Evolutionary conservation across 2,797 vertebrate species (phyloP), one percentile per base, ranked within the genome.

Genomic region (Lagorchestes hirsutus): DNA sequence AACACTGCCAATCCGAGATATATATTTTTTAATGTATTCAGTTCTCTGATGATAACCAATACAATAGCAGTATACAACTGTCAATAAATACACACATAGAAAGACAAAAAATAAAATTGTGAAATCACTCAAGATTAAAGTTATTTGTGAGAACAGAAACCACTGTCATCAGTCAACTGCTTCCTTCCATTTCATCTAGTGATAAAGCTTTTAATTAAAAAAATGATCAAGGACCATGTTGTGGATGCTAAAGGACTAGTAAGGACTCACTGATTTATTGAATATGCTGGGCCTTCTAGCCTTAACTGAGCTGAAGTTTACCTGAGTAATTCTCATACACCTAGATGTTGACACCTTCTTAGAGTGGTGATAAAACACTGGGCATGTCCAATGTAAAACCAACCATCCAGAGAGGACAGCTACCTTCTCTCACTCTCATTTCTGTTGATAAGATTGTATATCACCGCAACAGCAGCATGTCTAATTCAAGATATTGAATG

Each of bases 211-310:
- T 96, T 94, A 93, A 87, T 95, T 95, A 92, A 96, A 95, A 18
- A 95, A 34, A 50, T 95, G 92, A 91, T 67, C 31, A 59, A 96
- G 67, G 50, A 97, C n/a, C 54, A 90, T 67, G 92, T 22, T 92
- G 56, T 59, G 94, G 90, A 96, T 96, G 57, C 55, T 97, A 91
- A 96, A 93, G 50, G 13, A 92, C 93, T 74, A 4, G 92, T 74
- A 94, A 93, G 92, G 56, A 82, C 93, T 95, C 90, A 40, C 13
- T 97, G 95, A 98, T 98, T 97, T 97, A 95, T 94, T 93, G 96
- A 90, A 95, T 95, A 57, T 82, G n/a, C 87, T 55, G 94, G 91
- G 28, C 4, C 82, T 97, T 50, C 22, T 91, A 74, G 46, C 87
- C 91, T 96, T 97, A 96, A 95, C 74, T 28, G 31, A 59, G 54